Evolutionary conservation across 2,888 invertebrate genomes (phyloP).

Genomic region (Eupithecia centaureata): DNA sequence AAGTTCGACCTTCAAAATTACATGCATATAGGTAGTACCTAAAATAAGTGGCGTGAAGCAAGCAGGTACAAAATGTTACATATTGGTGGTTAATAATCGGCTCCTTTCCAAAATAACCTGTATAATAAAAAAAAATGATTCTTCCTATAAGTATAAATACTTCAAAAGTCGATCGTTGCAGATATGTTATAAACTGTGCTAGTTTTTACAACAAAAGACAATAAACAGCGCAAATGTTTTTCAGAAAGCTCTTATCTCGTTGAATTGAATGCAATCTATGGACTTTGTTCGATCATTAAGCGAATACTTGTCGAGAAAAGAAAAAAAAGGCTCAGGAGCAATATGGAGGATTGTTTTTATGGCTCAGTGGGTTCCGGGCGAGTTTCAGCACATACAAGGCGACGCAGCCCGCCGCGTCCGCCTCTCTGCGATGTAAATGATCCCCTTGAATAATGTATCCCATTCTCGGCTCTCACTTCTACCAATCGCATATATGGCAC

Average conservation of each 20-base stretch:
- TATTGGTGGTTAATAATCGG: background rate
- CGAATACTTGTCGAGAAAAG: conserved; percentile 65
- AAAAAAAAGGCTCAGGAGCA: conserved; percentile 71
- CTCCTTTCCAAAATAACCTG: background rate
- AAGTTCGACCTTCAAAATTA: conserved; percentile 13
- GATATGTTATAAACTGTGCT: background rate
- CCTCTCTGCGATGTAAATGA: conserved; percentile 79
- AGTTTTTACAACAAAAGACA: conserved; percentile 16
- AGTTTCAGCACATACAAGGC: conserved; percentile 74
- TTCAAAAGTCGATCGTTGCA: background rate
- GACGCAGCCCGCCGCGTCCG: conserved; percentile 70
- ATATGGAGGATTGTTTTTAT: conserved; percentile 76
- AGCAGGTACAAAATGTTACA: background rate
- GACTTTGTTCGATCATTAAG: conserved; percentile 67
- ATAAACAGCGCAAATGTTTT: conserved; percentile 12
- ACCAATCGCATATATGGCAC: conserved; percentile 74
- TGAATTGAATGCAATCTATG: conserved; percentile 64
- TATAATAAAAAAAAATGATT: background rate
- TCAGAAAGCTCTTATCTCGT: conserved; percentile 44
- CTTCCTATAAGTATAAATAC: background rate
- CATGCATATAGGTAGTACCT: background rate
- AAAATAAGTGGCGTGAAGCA: background rate
- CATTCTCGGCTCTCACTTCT: conserved; percentile 74
- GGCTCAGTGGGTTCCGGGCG: conserved; percentile 69
- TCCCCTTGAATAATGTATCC: conserved; percentile 82